A percentile compares a stretch with the other conserved stretches of the same genome.
These are phyloP conservation scores for Xylocampa areola DNA, from an alignment of 2,888 invertebrate species.

Conservation along the genomic window DNA sequence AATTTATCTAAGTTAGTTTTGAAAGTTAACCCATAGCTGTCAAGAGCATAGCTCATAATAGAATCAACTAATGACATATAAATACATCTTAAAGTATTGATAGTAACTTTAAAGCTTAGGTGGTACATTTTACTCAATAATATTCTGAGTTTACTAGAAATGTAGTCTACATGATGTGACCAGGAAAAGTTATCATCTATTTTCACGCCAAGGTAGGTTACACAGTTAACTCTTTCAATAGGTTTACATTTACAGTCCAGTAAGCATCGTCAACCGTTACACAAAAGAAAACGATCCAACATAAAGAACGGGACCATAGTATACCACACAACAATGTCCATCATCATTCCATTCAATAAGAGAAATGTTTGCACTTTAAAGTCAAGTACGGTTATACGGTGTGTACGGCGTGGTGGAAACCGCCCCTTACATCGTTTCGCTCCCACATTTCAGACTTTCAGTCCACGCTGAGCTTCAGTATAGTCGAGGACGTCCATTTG, in stretches of 20 bases:
- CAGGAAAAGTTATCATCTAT: no score
- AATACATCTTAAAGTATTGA: no score
- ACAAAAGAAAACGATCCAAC: conserved; percentile 1
- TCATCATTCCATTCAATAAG: conserved; percentile 43
- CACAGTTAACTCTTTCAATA: no score
- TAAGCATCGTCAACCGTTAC: neutral
- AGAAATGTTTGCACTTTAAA: conserved; percentile 49
- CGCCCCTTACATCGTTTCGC: conserved; percentile 53
- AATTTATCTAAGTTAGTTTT: no score
- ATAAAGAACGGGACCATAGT: conserved; percentile 1
- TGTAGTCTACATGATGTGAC: no score
- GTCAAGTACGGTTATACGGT: conserved; percentile 29
- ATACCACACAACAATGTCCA: conserved; percentile 21
- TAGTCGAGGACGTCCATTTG: conserved; percentile 60
- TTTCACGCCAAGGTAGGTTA: no score
- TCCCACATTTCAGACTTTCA: conserved; percentile 41
- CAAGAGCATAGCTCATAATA: no score
- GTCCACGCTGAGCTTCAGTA: conserved; percentile 56
- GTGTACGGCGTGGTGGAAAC: conserved; percentile 34
- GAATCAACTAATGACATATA: no score
- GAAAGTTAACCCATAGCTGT: no score
- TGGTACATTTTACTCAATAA: no score
- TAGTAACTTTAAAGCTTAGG: no score
- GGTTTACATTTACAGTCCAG: neutral
- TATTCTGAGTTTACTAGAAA: no score